Evolutionary conservation across 2,888 invertebrate species (phyloP).

Genomic region (Ormyrus thymus): DNA sequence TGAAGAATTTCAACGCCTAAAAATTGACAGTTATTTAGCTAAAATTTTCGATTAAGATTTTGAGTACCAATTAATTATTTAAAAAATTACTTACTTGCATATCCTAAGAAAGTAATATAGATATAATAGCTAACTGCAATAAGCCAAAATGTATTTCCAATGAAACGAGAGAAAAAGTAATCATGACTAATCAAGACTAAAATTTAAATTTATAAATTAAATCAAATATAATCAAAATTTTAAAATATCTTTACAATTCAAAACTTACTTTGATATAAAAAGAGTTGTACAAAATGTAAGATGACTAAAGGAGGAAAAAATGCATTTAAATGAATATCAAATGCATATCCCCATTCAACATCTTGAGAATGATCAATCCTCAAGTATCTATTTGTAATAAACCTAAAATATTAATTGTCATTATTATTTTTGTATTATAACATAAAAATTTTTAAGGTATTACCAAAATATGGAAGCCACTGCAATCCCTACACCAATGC

Average conservation of each 20-base stretch:
- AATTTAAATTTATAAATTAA: conserved; percentile 65
- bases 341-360: conserved; percentile 99
- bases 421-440: neutral
- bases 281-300: conserved; percentile 93
- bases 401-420: conserved; percentile 78
- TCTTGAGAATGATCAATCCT: conserved; percentile 82
- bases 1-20: conserved; percentile 91
- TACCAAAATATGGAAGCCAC: conserved; percentile 94
- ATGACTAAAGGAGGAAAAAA: conserved; percentile 97
- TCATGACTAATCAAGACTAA: conserved; percentile 86
- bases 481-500: conserved; percentile 90
- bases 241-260: neutral
- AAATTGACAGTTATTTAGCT: conserved; percentile 15
- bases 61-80: neutral
- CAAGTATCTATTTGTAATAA: conserved; percentile 87
- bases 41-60: too few relatives aligned
- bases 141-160: conserved; percentile 96
- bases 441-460: conserved; percentile 53
- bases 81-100: conserved; percentile 84
- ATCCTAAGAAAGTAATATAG: conserved; percentile 98
- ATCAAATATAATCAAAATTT: conserved; percentile 11
- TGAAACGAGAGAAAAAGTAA: conserved; percentile 86
- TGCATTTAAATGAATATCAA: conserved; percentile 99
- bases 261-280: conserved; percentile 87
- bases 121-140: conserved; percentile 93